Conservation (phyloP, 2,888 invertebrate genomes). For the Pteria penguin region DNA sequence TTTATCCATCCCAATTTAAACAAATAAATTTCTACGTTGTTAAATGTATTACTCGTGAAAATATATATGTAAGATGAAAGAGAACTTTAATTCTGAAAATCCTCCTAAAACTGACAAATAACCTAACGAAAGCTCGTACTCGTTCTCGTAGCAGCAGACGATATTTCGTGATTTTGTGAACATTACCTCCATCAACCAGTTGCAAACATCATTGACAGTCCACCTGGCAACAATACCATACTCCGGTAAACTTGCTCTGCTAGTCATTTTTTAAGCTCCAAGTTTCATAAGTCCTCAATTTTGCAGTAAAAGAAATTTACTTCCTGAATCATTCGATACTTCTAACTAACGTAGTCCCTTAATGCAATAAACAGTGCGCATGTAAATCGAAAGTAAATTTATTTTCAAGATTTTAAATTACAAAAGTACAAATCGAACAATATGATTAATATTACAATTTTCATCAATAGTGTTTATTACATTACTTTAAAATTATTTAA, state of each 20-base stretch:
- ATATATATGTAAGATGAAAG: too few species aligned
- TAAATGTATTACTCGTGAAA: too few species aligned
- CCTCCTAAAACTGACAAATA: too few species aligned
- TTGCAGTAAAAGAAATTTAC: neutral
- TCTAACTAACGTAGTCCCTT: conserved; percentile 26
- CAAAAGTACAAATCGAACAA: neutral
- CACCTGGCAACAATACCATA: conserved; percentile 50
- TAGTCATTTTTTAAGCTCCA: conserved; percentile 12
- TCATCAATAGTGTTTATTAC: neutral
- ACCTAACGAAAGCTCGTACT: too few species aligned
- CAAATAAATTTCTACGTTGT: too few species aligned
- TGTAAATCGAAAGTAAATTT: neutral
- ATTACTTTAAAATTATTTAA: too few species aligned
- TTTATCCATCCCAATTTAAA: too few species aligned
- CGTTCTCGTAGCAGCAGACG: conserved; percentile 7
- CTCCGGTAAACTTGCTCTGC: conserved; percentile 43
- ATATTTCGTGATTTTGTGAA: neutral
- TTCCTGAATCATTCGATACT: neutral
- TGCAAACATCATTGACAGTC: conserved; percentile 58
- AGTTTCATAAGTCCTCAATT: neutral
- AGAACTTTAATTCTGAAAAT: too few species aligned
- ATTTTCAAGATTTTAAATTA: neutral
- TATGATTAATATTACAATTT: neutral
- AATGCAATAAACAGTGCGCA: conserved; percentile 10
- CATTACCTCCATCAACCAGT: conserved; percentile 55